Evolutionary conservation across 1,140 invertebrate species (phyloP).

Genomic region (Meloidogyne exigua): DNA sequence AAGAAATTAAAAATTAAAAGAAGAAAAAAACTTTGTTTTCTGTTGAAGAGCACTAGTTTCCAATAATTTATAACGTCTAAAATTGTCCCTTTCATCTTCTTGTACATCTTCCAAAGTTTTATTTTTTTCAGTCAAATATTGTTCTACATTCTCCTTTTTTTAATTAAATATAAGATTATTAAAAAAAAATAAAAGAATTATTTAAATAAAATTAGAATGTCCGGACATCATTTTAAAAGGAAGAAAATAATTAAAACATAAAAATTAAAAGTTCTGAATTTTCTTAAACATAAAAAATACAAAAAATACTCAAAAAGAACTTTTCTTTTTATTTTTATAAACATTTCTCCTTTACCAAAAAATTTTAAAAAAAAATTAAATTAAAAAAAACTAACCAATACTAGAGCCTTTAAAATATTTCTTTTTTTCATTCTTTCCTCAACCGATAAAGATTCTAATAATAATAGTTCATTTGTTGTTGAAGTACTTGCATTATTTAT

Average conservation of each 20-base stretch:
- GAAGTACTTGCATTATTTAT: slow-evolving; percentile 7
- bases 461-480: not conserved
- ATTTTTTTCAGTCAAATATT: slow-evolving; percentile 80
- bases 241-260: too few relatives aligned
- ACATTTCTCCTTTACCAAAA: too few relatives aligned
- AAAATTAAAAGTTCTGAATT: too few relatives aligned
- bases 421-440: slow-evolving; percentile 39
- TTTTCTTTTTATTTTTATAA: too few relatives aligned
- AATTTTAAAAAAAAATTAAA: slow-evolving; percentile 2
- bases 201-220: too few relatives aligned
- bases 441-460: slow-evolving; percentile 25
- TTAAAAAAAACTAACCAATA: slow-evolving; percentile 37
- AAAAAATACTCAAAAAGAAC: too few relatives aligned
- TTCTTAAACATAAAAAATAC: too few relatives aligned
- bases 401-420: slow-evolving; percentile 42
- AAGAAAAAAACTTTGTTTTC: slow-evolving; percentile 69
- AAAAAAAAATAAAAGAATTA: slow-evolving; percentile 29
- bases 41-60: slow-evolving; percentile 81
- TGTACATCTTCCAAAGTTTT: slow-evolving; percentile 79
- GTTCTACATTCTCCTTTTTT: slow-evolving; percentile 86
- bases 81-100: slow-evolving; percentile 81
- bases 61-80: slow-evolving; percentile 95
- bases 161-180: not conserved
- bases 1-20: slow-evolving; percentile 26
- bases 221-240: too few relatives aligned